Conservation (phyloP, 2,113 vertebrate species). For the Isichthys henryi region DNA sequence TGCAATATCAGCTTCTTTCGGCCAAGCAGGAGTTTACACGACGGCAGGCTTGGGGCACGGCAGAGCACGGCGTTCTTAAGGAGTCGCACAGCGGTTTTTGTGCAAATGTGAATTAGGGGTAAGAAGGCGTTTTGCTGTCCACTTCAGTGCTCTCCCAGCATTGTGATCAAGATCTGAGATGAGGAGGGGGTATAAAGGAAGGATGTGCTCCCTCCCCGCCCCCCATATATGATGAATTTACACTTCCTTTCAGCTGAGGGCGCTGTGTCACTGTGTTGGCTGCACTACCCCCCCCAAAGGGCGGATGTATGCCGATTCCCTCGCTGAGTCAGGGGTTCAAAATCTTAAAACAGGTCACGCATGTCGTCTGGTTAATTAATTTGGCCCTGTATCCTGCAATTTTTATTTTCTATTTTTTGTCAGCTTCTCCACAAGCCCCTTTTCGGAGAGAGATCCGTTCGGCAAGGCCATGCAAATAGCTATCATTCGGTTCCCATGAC, state of each 20-base stretch:
- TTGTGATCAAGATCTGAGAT: background rate
- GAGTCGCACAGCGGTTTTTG: background rate
- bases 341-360: background rate
- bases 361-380: background rate
- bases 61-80: background rate
- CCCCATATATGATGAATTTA: background rate
- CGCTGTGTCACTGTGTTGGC: background rate
- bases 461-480: background rate
- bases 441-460: background rate
- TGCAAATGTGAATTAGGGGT: background rate
- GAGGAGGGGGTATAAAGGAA: background rate
- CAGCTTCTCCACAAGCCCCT: background rate
- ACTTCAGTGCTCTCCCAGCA: background rate
- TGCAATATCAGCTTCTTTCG: background rate
- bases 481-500: background rate
- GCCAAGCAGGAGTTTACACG: background rate
- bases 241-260: background rate
- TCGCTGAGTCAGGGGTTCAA: background rate
- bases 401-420: background rate
- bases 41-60: background rate
- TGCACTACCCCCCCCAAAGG: background rate
- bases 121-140: background rate
- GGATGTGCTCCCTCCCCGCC: background rate
- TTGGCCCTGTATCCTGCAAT: background rate
- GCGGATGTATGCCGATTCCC: background rate